Evolutionary conservation across 2,888 invertebrate genomes (phyloP), one percentile per base, ranked within the genome.

Genomic region (Drosophila sordidula): DNA sequence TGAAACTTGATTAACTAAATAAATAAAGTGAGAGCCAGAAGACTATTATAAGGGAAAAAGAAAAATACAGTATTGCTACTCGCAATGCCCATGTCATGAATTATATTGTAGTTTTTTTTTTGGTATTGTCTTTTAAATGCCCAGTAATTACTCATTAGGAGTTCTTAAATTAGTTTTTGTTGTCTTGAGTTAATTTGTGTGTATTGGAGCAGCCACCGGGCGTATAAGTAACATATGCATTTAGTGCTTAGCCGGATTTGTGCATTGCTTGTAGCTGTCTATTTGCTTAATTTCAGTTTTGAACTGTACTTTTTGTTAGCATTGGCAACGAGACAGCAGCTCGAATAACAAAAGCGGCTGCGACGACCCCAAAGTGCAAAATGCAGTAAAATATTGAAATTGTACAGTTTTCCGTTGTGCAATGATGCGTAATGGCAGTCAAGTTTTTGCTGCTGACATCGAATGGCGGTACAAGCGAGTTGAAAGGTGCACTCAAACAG

Each of bases 351-450:
- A 47, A 58, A 58, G 57, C 69, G 51, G 42, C 78, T 47, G 38
- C 51, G 41, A 45, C 57, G 63, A 59, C 44, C 57, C 67, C 57
- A 75, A 65, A 79, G 83, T 82, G 83, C 76, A 73, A 73, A 87
- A 74, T 77, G 81, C 85, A 81, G 87, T 83, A 74, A 87, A 87
- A 76, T 79, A 87, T 85, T 72, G 82, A 79, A 87, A 82, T 73
- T 77, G 77, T 77, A 67, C 86, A 63, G 77, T 79, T 79, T 74
- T 61, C 74, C 74, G 57, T 56, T 78, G 83, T 65, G 85, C 85
- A 81, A 84, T 83, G 85, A 72, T 78, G 78, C 78, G 70, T 70
- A 78, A 70, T 69, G 75, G 59, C 73, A 81, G 64, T 44, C 52
- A 65, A 69, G 67, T 68, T 72, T 78, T 72, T 69, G 65, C 54